Base-by-base conservation (phyloP, 30 jellyfish, hydroid and myxozoan genomes). In the Clytia hemisphaerica region DNA sequence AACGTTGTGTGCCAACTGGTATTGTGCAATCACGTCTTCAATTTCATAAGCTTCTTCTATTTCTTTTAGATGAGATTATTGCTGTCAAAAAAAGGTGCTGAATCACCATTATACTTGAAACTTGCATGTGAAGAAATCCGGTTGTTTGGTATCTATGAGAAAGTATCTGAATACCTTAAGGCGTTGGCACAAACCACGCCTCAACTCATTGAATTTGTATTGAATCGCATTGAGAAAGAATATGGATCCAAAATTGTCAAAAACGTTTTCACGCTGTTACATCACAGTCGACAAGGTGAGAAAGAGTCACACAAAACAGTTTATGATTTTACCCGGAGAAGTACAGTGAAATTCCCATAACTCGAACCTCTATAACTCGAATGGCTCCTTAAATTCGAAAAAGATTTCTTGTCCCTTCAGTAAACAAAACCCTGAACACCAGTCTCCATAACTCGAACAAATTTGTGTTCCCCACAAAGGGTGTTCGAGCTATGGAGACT, bases 41-140 rank as follows among this genome's bases (percentile, higher is more conserved):
- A n/a, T n/a, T n/a, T n/a, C n/a, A n/a, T n/a, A n/a, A n/a, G n/a
- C n/a, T 16, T 32, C 24, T 47, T 16, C 30, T 35, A 69, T n/a
- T 21, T 36, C 21, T 72, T 75, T 16, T 33, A 88, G 97, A 88
- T 88, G 97, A 88, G 80, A 37, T 48, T 79, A 30, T 55, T 88
- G 42, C 76, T 80, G 2, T 80, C 97, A 32, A 88, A 88, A 47
- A 47, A 90, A 40, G 97, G 76, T 37, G 91, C 94, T 2, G 81
- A 59, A 31, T 83, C 84, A 48, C 97, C 97, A 2, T 59, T 80
- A 14, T 88, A 82, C 73, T 57, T 88, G 62, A 71, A 72, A 22
- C 53, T 88, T 44, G 97, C 87, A 16, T 79, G 97, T 35, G 97
- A 88, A 60, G 97, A 88, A 31, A 66, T 88, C n/a, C 88, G 97